Percentiles rank a stretch among this genome's conserved stretches.
phyloP scores from a whole-genome alignment of 2,797 vertebrate species.

The Botia kubotai region DNA sequence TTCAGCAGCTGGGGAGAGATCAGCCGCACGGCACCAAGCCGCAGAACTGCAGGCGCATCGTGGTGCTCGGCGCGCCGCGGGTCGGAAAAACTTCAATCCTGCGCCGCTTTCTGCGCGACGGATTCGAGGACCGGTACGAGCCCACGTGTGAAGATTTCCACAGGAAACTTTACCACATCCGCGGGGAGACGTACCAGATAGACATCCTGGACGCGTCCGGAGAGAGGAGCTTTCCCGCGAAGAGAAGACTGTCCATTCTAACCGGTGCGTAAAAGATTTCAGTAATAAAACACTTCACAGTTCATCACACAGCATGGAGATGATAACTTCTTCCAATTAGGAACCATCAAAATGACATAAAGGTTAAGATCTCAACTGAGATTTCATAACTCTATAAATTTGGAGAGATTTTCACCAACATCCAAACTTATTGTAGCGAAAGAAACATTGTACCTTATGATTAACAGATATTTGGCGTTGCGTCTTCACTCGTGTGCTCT shows the following conservation, averaged over 20 bases:
- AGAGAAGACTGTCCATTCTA: constrained; percentile 80
- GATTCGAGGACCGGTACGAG: constrained; percentile 79
- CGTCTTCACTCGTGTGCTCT: neutral
- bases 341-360: no score
- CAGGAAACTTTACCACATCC: constrained; percentile 78
- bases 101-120: constrained; percentile 77
- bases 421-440: no score
- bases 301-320: no score
- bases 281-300: neutral
- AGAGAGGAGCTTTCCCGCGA: constrained; percentile 80
- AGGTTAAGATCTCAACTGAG: no score
- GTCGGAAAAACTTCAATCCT: constrained; percentile 82
- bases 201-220: constrained; percentile 80
- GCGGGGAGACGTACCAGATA: constrained; percentile 79
- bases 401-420: no score
- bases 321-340: no score
- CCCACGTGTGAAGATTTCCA: constrained; percentile 82
- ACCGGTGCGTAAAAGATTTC: constrained; percentile 72
- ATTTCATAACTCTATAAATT: no score
- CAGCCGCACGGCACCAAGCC: constrained; percentile 63
- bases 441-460: neutral
- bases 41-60: constrained; percentile 78
- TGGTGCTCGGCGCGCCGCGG: constrained; percentile 80
- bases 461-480: neutral
- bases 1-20: constrained; percentile 57